A percentile compares a stretch with the other conserved stretches of the same genome.
Evolutionary conservation across 1,140 invertebrate genomes (phyloP).

Genomic region (Drosophila erecta): DNA sequence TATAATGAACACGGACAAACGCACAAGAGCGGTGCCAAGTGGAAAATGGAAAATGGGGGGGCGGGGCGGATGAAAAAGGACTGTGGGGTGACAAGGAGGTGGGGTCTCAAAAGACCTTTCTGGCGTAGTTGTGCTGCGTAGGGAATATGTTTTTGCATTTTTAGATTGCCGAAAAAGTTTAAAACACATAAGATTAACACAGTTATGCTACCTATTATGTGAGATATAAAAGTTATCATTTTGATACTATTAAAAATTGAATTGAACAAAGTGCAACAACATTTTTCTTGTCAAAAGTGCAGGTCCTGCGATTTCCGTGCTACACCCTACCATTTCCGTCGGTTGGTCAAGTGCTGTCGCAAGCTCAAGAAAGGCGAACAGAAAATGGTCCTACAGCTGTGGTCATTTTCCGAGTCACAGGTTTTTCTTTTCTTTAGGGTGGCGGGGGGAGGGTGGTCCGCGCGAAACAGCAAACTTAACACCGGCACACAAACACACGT

Average conservation of each 20-base stretch:
- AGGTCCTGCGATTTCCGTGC: not conserved
- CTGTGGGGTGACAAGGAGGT: not conserved
- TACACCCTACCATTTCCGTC: slow-evolving; percentile 13
- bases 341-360: slow-evolving; percentile 24
- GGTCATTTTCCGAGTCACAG: slow-evolving; percentile 32
- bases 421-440: not conserved
- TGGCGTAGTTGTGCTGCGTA: not conserved
- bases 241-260: no score
- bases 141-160: not conserved
- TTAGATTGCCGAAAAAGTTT: no score
- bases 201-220: no score
- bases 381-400: slow-evolving; percentile 28
- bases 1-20: slow-evolving; percentile 78
- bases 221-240: no score
- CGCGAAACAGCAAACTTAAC: slow-evolving; percentile 20
- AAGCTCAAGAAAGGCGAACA: not conserved
- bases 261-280: no score
- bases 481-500: slow-evolving; percentile 35
- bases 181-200: no score
- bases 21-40: slow-evolving; percentile 11
- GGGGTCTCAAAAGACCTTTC: not conserved
- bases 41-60: slow-evolving; percentile 10
- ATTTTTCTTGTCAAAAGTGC: no score
- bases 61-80: not conserved
- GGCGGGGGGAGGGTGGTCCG: not conserved